A percentile compares a stretch with the other conserved stretches of the same genome.
These are phyloP conservation scores for Chymomyza fuscimana DNA, from an alignment of 2,888 invertebrate species.

Conservation along the genomic window DNA sequence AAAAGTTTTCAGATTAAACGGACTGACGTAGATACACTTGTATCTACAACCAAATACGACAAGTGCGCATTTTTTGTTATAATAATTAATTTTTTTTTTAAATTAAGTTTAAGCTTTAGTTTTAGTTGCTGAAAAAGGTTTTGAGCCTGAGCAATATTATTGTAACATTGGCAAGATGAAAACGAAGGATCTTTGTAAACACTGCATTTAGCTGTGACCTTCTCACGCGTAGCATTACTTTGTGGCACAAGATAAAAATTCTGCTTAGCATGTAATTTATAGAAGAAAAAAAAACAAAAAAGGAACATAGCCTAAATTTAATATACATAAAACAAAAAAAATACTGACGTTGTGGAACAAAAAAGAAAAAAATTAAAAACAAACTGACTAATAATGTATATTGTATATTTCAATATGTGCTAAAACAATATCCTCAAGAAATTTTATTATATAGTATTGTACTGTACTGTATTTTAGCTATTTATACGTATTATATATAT, in stretches of 20 bases:
- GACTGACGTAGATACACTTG: neutral
- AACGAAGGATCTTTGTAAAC: slow-evolving; percentile 11
- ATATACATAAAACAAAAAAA: neutral
- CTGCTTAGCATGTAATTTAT: neutral
- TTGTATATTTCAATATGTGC: neutral
- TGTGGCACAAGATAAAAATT: neutral
- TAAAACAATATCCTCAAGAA: neutral
- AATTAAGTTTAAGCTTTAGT: neutral
- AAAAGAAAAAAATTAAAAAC: neutral
- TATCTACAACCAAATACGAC: neutral
- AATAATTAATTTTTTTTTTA: slow-evolving; percentile 10
- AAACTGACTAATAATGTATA: neutral
- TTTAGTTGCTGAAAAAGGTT: neutral
- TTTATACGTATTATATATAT: neutral
- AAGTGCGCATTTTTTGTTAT: neutral
- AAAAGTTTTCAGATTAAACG: slow-evolving; percentile 74
- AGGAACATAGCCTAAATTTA: no score
- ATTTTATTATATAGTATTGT: neutral
- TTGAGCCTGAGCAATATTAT: slow-evolving; percentile 23
- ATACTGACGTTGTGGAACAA: neutral
- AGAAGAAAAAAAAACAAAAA: neutral
- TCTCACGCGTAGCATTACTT: neutral
- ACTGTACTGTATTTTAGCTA: neutral
- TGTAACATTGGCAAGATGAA: neutral
- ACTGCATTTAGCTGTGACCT: slow-evolving; percentile 29